Conservation (phyloP, 1,140 invertebrate species). For the Drosophila yakuba region DNA sequence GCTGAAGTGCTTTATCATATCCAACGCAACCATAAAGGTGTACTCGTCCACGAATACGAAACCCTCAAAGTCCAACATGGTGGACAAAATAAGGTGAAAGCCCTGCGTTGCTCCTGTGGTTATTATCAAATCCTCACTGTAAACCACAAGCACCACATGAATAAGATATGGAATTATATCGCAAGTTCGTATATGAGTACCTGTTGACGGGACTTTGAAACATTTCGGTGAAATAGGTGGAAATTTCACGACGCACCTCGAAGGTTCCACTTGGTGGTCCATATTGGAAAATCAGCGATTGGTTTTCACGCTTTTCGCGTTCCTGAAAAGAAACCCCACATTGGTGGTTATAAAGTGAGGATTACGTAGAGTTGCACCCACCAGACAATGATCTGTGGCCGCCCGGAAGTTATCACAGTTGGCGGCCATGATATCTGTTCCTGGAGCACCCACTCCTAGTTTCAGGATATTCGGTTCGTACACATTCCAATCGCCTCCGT, state of each 20-base stretch:
- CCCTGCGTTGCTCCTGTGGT: slow-evolving; percentile 89
- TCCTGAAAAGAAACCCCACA: slow-evolving; percentile 67
- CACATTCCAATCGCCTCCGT: slow-evolving; percentile 85
- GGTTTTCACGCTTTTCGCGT: slow-evolving; percentile 84
- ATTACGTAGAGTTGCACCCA: slow-evolving; percentile 49
- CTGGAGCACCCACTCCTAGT: slow-evolving; percentile 86
- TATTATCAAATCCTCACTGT: slow-evolving; percentile 87
- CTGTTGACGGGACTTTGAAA: slow-evolving; percentile 85
- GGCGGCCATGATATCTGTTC: slow-evolving; percentile 85
- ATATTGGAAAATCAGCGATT: slow-evolving; percentile 87
- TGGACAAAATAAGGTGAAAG: slow-evolving; percentile 86
- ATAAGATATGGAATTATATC: not conserved
- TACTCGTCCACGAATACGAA: slow-evolving; percentile 89
- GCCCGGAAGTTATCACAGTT: slow-evolving; percentile 85
- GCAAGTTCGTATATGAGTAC: slow-evolving; percentile 37
- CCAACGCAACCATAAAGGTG: slow-evolving; percentile 88
- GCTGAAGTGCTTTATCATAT: slow-evolving; percentile 86
- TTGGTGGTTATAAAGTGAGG: slow-evolving; percentile 7
- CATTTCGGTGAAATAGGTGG: slow-evolving; percentile 85
- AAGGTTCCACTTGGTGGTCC: slow-evolving; percentile 85
- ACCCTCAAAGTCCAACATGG: slow-evolving; percentile 86
- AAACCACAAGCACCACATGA: slow-evolving; percentile 28
- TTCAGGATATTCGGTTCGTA: slow-evolving; percentile 85
- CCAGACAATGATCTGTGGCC: slow-evolving; percentile 86
- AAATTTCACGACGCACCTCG: slow-evolving; percentile 86